These are phyloP conservation scores for Drosophila formosana DNA, from an alignment of 2,888 invertebrate species.

Conservation along the genomic window DNA sequence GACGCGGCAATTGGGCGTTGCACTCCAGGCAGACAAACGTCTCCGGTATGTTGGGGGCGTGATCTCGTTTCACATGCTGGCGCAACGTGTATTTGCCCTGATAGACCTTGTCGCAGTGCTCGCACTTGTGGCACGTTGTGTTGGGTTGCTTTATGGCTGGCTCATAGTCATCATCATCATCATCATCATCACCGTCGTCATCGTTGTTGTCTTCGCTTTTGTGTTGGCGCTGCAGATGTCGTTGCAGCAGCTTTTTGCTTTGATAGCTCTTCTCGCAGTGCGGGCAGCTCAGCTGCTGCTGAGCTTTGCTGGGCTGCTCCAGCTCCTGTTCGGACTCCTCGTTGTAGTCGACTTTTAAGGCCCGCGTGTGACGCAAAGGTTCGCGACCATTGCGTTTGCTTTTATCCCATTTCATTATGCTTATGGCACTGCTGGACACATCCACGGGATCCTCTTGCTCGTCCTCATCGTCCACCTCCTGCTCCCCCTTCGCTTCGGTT, in stretches of 20 bases:
- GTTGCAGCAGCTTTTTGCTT: conserved; percentile 49
- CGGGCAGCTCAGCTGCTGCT: conserved; percentile 31
- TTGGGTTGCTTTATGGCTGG: conserved; percentile 29
- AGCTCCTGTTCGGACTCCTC: conserved; percentile 36
- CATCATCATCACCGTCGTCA: conserved; percentile 6
- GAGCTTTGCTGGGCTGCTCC: neutral
- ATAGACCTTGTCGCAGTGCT: conserved; percentile 66
- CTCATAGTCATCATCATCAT: conserved; percentile 50
- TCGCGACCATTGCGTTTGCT: neutral
- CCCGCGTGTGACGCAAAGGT: conserved; percentile 40
- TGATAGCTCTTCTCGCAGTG: conserved; percentile 57
- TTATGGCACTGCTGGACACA: conserved; percentile 22
- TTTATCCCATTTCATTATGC: conserved; percentile 65
- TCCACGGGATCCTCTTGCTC: conserved; percentile 36
- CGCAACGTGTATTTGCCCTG: conserved; percentile 61
- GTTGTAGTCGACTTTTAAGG: conserved; percentile 56
- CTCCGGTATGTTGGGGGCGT: conserved; percentile 36
- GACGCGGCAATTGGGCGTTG: conserved; percentile 54
- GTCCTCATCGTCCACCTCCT: conserved; percentile 17
- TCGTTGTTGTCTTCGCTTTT: conserved; percentile 14
- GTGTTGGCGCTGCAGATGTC: conserved; percentile 64
- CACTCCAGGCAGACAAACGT: conserved; percentile 65
- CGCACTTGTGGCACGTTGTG: conserved; percentile 53
- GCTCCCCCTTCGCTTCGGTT: neutral
- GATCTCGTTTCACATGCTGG: conserved; percentile 66